These are phyloP conservation scores for Nothura maculosa DNA, from an alignment of 2,797 vertebrate genomes.

Conservation along the genomic window DNA sequence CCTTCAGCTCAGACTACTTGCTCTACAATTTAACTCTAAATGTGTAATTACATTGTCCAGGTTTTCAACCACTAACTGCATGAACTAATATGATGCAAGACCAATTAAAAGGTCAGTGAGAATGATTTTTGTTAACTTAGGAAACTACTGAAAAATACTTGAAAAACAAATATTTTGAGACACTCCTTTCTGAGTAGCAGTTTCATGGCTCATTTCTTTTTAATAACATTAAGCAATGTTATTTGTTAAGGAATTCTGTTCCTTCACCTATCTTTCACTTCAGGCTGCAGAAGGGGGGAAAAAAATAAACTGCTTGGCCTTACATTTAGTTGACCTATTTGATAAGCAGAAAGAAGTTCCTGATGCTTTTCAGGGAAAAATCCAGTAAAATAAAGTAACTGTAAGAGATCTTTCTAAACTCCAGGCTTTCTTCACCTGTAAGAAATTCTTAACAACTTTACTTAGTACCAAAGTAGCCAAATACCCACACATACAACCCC, in stretches of 20 bases:
- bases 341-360: not conserved
- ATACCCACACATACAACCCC: not conserved
- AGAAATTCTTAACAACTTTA: not conserved
- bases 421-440: not conserved
- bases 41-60: not conserved
- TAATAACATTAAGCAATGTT: not conserved
- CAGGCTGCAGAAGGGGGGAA: not conserved
- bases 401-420: not conserved
- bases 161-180: not conserved
- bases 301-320: not conserved
- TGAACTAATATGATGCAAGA: not conserved
- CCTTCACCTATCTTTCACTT: constrained; percentile 8
- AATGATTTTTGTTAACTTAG: constrained; percentile 16
- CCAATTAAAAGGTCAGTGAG: constrained; percentile 19
- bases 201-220: constrained; percentile 41
- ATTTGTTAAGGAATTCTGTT: not conserved
- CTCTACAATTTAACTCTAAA: not conserved
- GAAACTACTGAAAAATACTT: not conserved
- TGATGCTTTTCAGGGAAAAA: not conserved
- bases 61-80: constrained; percentile 6
- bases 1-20: not conserved
- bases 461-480: not conserved
- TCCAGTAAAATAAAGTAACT: not conserved
- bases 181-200: constrained; percentile 32
- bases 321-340: not conserved